A percentile compares a stretch with the other conserved stretches of the same genome.
These are phyloP conservation scores for Hoplias malabaricus DNA, from an alignment of 2,113 vertebrate genomes.

Conservation along the genomic window DNA sequence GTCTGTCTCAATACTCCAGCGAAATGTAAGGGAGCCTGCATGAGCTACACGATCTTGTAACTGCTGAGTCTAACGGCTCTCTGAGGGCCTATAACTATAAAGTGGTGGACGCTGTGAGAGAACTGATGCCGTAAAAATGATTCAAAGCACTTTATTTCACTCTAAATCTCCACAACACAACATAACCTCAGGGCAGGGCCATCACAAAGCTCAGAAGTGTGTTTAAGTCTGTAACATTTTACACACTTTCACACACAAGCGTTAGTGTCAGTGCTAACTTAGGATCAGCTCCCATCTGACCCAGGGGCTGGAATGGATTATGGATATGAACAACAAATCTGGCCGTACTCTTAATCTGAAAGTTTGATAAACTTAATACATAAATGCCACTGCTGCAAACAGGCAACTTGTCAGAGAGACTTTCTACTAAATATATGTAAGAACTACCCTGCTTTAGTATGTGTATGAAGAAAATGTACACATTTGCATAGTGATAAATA, in stretches of 20 bases:
- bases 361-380: no score
- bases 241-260: no score
- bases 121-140: conserved; percentile 33
- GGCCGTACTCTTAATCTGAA: no score
- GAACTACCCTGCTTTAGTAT: no score
- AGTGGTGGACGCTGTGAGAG: background rate
- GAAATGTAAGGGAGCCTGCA: conserved; percentile 25
- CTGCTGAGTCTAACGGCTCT: conserved; percentile 17
- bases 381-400: no score
- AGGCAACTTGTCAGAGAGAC: no score
- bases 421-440: no score
- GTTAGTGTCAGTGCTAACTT: background rate
- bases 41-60: conserved; percentile 23
- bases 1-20: conserved; percentile 18
- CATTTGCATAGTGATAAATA: background rate
- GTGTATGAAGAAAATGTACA: background rate
- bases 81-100: conserved; percentile 34
- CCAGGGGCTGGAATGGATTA: background rate
- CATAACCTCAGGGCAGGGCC: conserved; percentile 8
- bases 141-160: conserved; percentile 31
- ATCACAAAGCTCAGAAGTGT: conserved; percentile 12
- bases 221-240: conserved; percentile 9
- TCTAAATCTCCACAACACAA: conserved; percentile 28
- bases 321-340: background rate
- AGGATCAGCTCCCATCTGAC: background rate